Evolutionary conservation across 1,140 invertebrate genomes (phyloP).

Genomic region (Nasonia vitripennis): DNA sequence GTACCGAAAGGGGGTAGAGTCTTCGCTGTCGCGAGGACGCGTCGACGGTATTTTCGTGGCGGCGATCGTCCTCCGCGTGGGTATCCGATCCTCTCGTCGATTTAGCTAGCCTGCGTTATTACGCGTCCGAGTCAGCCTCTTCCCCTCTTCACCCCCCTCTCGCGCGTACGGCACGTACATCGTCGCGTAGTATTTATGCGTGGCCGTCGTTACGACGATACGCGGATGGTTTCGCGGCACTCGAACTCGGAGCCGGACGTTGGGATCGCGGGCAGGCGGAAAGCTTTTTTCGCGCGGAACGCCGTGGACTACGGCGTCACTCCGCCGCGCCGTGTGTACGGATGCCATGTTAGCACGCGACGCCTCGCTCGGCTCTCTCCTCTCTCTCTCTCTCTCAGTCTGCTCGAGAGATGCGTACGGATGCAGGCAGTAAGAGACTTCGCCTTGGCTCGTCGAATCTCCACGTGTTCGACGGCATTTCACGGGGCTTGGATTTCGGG

Average conservation of each 20-base stretch:
- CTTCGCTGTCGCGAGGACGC: too few relatives aligned
- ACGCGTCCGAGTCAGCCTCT: neutral
- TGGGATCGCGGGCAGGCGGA: slow-evolving; percentile 53
- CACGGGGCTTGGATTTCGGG: too few relatives aligned
- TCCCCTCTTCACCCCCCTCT: neutral
- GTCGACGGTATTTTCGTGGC: too few relatives aligned
- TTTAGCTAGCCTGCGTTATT: too few relatives aligned
- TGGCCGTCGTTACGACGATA: too few relatives aligned
- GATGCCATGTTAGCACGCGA: slow-evolving; percentile 71
- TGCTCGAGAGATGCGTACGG: neutral
- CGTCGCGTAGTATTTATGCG: too few relatives aligned
- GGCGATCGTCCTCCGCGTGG: too few relatives aligned
- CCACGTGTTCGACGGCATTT: too few relatives aligned
- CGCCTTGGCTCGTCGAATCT: too few relatives aligned
- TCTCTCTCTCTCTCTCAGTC: neutral
- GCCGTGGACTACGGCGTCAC: slow-evolving; percentile 65
- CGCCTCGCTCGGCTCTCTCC: slow-evolving; percentile 39
- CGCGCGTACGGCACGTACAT: neutral
- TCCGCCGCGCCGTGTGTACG: slow-evolving; percentile 52
- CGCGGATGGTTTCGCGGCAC: too few relatives aligned
- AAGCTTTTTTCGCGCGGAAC: slow-evolving; percentile 28
- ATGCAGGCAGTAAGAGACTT: neutral
- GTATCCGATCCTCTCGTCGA: too few relatives aligned
- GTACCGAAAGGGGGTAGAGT: too few relatives aligned
- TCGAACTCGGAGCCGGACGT: neutral